Base-by-base conservation (phyloP, 2,113 vertebrate species). In the Clarias batrachus region DNA sequence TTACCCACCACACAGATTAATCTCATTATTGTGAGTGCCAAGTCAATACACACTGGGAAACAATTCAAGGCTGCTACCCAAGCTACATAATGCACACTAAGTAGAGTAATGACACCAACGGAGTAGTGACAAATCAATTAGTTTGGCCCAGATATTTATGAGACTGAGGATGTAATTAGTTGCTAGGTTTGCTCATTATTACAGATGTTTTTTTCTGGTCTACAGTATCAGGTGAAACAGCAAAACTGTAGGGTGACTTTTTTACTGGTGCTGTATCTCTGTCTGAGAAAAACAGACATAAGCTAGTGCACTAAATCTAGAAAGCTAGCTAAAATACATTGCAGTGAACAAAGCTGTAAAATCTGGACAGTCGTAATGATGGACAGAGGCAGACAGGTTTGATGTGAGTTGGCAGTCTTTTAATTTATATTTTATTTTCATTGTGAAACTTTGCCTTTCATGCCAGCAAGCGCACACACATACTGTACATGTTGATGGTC, bases 71-170 rank as follows among this genome's bases (percentile, higher is more conserved):
- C 25, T 56, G 74, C 6, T 77, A 33, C 5, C 74, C 52, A 27
- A 27, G 56, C 41, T 48, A 77, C 41, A 77, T 77, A 77, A 77
- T 77, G 74, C 23, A 54, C 73, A 77, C 23, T 54, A 76, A 54
- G 48, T 77, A 77, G 13, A 54, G 73, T n/a, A 25, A 48, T 48
- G 48, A 48, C 48, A 48, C 48, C 48, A 48, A 48, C 7, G 48
- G 48, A 48, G 48, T 37, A 80, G 27, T 59, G 77, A 60, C 27
- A 80, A 59, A 57, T 79, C 8, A 79, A 80, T 80, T 80, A 80
- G 56, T 33, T 2, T 23, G 9, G 17, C 19, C 21, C 4, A 76
- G 7, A 48, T 76, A 13, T 54, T 54, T 25, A 56, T 27, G 23
- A 27, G 25, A 27, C 25, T 52, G 41, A 17, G 25, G 74, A 27